Percentiles rank a stretch among this genome's conserved stretches.
phyloP scores from a whole-genome alignment of 2,888 invertebrate species.

The Clanis bilineata region DNA sequence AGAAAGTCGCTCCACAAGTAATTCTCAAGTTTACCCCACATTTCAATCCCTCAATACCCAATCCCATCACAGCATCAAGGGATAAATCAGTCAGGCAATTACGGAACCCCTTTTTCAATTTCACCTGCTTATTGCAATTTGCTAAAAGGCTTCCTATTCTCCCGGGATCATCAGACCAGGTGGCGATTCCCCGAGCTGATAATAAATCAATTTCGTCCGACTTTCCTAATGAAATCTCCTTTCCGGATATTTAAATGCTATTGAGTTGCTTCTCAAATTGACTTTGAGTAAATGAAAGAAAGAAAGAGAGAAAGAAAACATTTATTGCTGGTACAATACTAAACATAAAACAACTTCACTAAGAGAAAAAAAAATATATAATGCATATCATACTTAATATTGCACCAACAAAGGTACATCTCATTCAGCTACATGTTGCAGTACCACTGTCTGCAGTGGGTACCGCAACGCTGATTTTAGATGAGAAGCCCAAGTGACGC shows the following conservation, averaged over 20 bases:
- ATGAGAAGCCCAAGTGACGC: too few relatives aligned
- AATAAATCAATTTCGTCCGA: conserved; percentile 35
- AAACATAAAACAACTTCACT: too few relatives aligned
- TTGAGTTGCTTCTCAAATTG: background rate
- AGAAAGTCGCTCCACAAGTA: background rate
- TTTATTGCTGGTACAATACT: too few relatives aligned
- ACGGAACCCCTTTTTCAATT: conserved; percentile 19
- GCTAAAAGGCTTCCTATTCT: conserved; percentile 30
- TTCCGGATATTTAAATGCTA: background rate
- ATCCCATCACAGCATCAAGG: conserved; percentile 8
- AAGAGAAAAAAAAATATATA: too few relatives aligned
- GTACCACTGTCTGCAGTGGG: too few relatives aligned
- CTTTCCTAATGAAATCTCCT: background rate
- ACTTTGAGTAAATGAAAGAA: background rate
- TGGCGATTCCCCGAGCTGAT: conserved; percentile 26
- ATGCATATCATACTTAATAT: too few relatives aligned
- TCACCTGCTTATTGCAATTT: conserved; percentile 29
- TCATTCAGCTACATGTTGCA: too few relatives aligned
- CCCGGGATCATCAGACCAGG: conserved; percentile 27
- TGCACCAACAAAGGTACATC: too few relatives aligned
- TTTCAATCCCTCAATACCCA: background rate
- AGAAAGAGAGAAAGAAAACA: too few relatives aligned
- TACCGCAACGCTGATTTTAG: too few relatives aligned
- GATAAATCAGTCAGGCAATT: conserved; percentile 14
- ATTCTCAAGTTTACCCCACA: background rate